phyloP scores from a whole-genome alignment of 2,888 invertebrate genomes.

The Drosophila mettleri region DNA sequence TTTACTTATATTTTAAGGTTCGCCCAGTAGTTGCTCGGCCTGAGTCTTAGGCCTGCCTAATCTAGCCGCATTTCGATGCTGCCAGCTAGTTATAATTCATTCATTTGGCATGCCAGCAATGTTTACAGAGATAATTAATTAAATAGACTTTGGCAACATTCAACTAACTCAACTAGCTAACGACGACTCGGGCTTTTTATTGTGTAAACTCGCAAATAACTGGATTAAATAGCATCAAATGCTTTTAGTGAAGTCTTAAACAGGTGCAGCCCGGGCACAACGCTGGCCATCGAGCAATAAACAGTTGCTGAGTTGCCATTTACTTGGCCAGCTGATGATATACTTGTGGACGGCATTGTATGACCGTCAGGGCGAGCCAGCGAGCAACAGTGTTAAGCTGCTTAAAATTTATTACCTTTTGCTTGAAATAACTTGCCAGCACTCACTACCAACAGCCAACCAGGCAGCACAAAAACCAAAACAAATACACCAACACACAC shows the following conservation, averaged over 20 bases:
- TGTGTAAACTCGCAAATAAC: constrained; percentile 81
- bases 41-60: constrained; percentile 16
- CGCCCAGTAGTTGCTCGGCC: too few relatives aligned
- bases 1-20: constrained; percentile 20
- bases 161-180: constrained; percentile 52
- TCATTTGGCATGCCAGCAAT: constrained; percentile 58
- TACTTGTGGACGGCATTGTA: constrained; percentile 55
- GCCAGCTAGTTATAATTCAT: constrained; percentile 42
- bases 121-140: constrained; percentile 69
- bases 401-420: constrained; percentile 82
- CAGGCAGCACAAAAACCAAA: constrained; percentile 30
- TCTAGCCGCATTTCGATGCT: constrained; percentile 28
- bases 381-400: constrained; percentile 80
- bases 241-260: constrained; percentile 74
- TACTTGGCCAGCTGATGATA: constrained; percentile 36
- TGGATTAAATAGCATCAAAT: constrained; percentile 79
- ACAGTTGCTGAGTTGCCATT: constrained; percentile 29
- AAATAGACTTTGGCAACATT: constrained; percentile 69
- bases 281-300: constrained; percentile 25
- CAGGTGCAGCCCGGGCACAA: constrained; percentile 66
- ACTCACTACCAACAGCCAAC: constrained; percentile 44
- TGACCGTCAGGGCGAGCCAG: constrained; percentile 66
- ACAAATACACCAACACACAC: constrained; percentile 26
- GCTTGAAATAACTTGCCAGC: constrained; percentile 79
- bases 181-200: constrained; percentile 69